Evolutionary conservation across 2,113 vertebrate genomes (phyloP).

Genomic region (Pseudolaguvia tuberculata): DNA sequence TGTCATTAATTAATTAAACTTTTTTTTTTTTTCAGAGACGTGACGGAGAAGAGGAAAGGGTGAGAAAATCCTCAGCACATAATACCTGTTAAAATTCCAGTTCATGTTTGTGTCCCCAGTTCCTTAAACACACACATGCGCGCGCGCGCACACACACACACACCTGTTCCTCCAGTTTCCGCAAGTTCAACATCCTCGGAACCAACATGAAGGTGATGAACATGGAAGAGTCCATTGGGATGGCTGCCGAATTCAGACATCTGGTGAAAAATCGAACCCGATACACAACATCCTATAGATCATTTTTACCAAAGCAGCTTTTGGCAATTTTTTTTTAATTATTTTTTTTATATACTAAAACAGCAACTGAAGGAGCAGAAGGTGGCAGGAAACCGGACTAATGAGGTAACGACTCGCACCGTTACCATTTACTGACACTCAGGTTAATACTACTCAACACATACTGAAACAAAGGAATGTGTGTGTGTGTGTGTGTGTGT

Average conservation of each 20-base stretch:
- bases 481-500: constrained; percentile 26
- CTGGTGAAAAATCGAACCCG: constrained; percentile 66
- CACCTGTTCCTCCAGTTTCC: constrained; percentile 68
- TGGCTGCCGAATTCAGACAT: constrained; percentile 95
- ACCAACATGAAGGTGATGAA: constrained; percentile 97
- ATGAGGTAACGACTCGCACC: constrained; percentile 74
- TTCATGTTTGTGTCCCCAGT: neutral
- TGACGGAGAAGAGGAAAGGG: constrained; percentile 91
- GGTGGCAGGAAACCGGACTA: constrained; percentile 81
- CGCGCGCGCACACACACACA: neutral
- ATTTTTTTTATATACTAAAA: constrained; percentile 17
- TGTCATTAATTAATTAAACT: neutral
- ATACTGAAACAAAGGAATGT: neutral
- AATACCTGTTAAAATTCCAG: no score
- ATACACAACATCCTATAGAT: neutral
- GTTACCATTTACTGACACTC: neutral
- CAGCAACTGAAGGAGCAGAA: constrained; percentile 99
- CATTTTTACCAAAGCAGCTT: no score
- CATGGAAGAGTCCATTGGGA: constrained; percentile 98
- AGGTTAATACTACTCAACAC: neutral
- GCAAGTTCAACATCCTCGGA: constrained; percentile 96
- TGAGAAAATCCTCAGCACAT: constrained; percentile 50
- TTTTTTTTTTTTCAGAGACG: constrained; percentile 72
- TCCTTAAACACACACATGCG: no score
- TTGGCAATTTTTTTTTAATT: no score